phyloP scores from a whole-genome alignment of 2,797 vertebrate genomes.

The Spea hammondii region DNA sequence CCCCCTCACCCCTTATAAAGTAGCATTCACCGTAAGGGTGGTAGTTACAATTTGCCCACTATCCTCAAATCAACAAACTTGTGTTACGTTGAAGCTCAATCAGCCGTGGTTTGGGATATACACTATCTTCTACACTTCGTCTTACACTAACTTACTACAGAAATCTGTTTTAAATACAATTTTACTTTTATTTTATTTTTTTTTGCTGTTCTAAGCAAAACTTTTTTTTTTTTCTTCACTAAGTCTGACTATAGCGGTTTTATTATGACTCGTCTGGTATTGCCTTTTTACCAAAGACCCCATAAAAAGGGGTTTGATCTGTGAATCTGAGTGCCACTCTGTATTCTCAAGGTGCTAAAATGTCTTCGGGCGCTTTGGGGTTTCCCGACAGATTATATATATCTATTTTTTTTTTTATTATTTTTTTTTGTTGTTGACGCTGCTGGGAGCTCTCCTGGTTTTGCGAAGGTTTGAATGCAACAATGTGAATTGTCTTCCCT shows the following conservation, averaged over 20 bases:
- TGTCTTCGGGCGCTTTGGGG: constrained; percentile 8
- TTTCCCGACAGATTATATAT: background rate
- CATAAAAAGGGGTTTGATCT: background rate
- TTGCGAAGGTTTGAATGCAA: background rate
- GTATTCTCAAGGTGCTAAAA: background rate
- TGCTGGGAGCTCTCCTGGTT: background rate
- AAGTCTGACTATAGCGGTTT: background rate
- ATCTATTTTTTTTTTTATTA: no score
- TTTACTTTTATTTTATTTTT: background rate
- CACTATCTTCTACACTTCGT: background rate
- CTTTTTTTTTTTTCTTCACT: background rate
- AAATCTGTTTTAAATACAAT: background rate
- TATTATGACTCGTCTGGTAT: background rate
- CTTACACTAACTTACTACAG: constrained; percentile 11
- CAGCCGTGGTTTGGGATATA: no score
- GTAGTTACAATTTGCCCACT: no score
- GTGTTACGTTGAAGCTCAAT: no score
- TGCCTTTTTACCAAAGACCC: constrained; percentile 33
- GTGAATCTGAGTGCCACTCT: background rate
- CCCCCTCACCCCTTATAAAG: background rate
- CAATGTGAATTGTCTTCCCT: background rate
- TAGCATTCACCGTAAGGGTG: background rate
- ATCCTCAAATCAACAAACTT: no score
- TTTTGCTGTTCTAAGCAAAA: constrained; percentile 37
- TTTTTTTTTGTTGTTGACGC: background rate